Percentiles rank a stretch among this genome's conserved stretches.
These are phyloP conservation scores for Corvus cornix DNA, from an alignment of 2,113 vertebrate species.

Conservation along the genomic window DNA sequence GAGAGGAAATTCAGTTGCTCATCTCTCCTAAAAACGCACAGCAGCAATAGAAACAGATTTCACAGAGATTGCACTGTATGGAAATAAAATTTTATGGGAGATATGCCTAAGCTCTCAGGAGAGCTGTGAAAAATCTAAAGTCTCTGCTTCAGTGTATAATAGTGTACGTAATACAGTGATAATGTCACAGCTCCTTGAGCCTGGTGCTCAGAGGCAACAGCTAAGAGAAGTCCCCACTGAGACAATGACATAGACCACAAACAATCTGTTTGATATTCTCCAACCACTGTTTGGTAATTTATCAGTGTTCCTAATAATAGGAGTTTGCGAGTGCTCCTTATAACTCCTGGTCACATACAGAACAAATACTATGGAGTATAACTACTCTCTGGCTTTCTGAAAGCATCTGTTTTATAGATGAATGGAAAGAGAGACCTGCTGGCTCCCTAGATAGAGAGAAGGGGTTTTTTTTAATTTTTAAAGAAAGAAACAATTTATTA, in stretches of 20 bases:
- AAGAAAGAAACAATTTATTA: neutral
- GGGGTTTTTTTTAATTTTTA: neutral
- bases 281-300: neutral
- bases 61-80: neutral
- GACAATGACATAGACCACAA: neutral
- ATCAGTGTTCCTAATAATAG: neutral
- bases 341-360: neutral
- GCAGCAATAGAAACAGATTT: neutral
- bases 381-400: neutral
- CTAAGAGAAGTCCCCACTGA: neutral
- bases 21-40: neutral
- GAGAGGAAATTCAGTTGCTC: neutral
- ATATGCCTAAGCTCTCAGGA: neutral
- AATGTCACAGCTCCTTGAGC: neutral
- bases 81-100: slow-evolving; percentile 21
- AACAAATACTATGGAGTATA: neutral
- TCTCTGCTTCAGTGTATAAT: neutral
- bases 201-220: neutral
- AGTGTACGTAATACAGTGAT: neutral
- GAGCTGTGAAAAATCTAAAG: neutral
- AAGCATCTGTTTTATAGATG: neutral
- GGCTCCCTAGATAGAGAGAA: neutral
- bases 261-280: neutral
- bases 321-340: neutral
- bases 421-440: neutral